These are phyloP conservation scores for Balanococcus diminutus DNA, from an alignment of 2,888 invertebrate genomes.

Conservation along the genomic window DNA sequence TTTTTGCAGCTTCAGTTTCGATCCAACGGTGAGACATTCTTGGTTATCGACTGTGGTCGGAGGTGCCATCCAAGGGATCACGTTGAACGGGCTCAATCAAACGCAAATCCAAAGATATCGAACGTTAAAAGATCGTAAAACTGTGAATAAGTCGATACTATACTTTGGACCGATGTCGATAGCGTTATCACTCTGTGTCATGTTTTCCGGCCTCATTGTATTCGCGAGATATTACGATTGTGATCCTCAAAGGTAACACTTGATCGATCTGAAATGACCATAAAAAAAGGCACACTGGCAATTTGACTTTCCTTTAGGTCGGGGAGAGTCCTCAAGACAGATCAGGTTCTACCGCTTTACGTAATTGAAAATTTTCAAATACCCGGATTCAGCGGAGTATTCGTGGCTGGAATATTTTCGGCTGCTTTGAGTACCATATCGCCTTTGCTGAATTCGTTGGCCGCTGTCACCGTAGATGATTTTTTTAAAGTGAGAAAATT, in stretches of 20 bases:
- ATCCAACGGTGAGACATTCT: slow-evolving; percentile 84
- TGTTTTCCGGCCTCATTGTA: slow-evolving; percentile 79
- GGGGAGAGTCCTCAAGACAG: slow-evolving; percentile 3
- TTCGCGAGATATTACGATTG: slow-evolving; percentile 83
- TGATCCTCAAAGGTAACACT: slow-evolving; percentile 72
- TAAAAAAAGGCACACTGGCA: neutral
- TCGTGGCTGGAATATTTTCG: slow-evolving; percentile 71
- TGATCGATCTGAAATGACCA: neutral
- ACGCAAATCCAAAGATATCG: slow-evolving; percentile 70
- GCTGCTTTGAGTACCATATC: slow-evolving; percentile 74
- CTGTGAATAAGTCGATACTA: slow-evolving; percentile 77
- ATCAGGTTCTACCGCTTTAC: slow-evolving; percentile 74
- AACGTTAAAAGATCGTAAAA: slow-evolving; percentile 67
- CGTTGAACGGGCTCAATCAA: slow-evolving; percentile 87
- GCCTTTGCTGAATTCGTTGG: slow-evolving; percentile 86
- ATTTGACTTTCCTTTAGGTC: neutral
- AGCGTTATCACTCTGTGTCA: slow-evolving; percentile 73
- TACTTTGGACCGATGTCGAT: slow-evolving; percentile 80
- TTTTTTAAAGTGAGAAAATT: slow-evolving; percentile 68
- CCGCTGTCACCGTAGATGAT: slow-evolving; percentile 89
- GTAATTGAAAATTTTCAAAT: slow-evolving; percentile 70
- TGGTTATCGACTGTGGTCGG: slow-evolving; percentile 83
- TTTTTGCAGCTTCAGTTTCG: slow-evolving; percentile 70
- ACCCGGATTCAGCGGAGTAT: slow-evolving; percentile 85
- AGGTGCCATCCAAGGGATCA: slow-evolving; percentile 77